Base-by-base conservation (phyloP, 2,113 vertebrate species). In the Oreochromis tanganicae region DNA sequence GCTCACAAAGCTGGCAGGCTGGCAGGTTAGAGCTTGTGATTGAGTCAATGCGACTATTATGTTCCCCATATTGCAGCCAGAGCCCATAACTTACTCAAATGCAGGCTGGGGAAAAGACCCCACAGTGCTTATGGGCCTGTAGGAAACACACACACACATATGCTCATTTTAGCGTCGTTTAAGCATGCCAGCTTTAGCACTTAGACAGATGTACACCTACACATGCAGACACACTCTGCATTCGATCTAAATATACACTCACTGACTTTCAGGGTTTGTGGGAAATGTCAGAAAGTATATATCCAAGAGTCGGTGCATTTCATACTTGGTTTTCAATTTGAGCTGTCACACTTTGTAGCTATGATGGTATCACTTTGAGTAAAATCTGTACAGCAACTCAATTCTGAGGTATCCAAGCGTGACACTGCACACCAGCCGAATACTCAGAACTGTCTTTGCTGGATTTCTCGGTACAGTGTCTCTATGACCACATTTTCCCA, bases 41-140 rank as follows among this genome's bases (percentile, higher is more conserved):
- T 86, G 88, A 93, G 87, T 96, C 89, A 95, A 89, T 93, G 88
- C 91, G 88, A 90, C 85, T 89, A 93, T 95, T 95, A 95, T 94
- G 89, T 89, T 92, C 68, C 84, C 73, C 24, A 29, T 36, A 50
- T 82, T 87, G 89, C 71, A 93, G 93, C 91, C 91, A 91, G 91
- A 85, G 38, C 89, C 71, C 86, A 92, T 91, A 95, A 96, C 93
- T 86, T 89, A 83, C 85, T 85, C 83, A 52, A 83, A 54, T 86
- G 66, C 59, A 84, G 87, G 85, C 84, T 24, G 2, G 55, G 85
- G 81, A 50, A 85, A 85, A 88, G 88, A 86, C 71, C 87, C 89
- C 78, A 85, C 82, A 81, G 75, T 75, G 87, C 73, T 87, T 82
- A 85, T 87, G 46, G 80, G 71, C 85, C 86, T 38, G 75, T 59